Conservation (phyloP, 2,888 invertebrate genomes). For the Lycaena phlaeas region DNA sequence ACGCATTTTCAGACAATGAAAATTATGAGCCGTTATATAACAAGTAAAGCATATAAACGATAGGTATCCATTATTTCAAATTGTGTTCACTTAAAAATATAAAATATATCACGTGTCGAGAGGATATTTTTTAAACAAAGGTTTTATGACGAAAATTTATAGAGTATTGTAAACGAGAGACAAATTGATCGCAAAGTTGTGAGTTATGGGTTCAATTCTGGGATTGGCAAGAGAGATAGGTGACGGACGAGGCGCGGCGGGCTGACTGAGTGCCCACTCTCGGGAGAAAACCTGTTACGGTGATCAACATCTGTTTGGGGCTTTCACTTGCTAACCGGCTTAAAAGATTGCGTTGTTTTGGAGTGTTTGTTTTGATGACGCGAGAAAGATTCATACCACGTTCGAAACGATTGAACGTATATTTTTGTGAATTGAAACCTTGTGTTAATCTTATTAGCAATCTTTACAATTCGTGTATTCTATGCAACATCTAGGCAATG, state of each 20-base stretch:
- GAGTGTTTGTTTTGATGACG: neutral
- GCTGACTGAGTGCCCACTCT: slow-evolving; percentile 23
- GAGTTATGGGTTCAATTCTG: slow-evolving; percentile 28
- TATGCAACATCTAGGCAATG: too few relatives aligned
- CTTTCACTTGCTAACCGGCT: neutral
- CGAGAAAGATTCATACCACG: too few relatives aligned
- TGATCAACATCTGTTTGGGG: slow-evolving; percentile 1
- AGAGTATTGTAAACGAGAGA: slow-evolving; percentile 20
- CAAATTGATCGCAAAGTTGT: slow-evolving; percentile 22
- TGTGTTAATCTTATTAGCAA: too few relatives aligned
- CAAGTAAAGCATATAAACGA: slow-evolving; percentile 6
- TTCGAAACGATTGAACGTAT: too few relatives aligned
- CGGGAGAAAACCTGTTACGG: slow-evolving; percentile 4
- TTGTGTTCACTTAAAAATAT: neutral
- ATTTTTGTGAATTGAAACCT: too few relatives aligned
- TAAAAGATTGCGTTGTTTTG: slow-evolving; percentile 7
- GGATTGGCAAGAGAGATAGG: slow-evolving; percentile 20
- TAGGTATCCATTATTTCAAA: neutral
- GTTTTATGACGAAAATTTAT: slow-evolving; percentile 10
- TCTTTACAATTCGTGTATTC: too few relatives aligned
- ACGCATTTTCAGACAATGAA: slow-evolving; percentile 1
- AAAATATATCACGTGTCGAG: slow-evolving; percentile 4
- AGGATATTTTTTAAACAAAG: slow-evolving; percentile 11
- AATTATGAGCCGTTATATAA: slow-evolving; percentile 6
- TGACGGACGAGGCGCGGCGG: slow-evolving; percentile 25